These are phyloP conservation scores for Burhinus oedicnemus DNA, from an alignment of 2,113 vertebrate genomes.

Conservation along the genomic window DNA sequence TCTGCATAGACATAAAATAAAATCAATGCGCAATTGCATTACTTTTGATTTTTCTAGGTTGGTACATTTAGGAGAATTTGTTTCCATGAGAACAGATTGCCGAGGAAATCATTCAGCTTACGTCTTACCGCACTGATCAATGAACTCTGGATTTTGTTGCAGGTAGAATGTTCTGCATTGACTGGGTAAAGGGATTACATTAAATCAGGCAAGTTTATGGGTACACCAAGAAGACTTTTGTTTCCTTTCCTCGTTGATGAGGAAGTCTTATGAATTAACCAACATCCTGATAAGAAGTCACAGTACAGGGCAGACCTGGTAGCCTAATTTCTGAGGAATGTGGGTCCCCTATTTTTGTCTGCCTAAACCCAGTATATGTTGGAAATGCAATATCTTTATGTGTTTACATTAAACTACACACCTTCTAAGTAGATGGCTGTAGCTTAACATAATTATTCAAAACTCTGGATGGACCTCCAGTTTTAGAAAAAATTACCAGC, in stretches of 20 bases:
- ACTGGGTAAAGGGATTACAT: not conserved
- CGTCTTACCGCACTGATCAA: not conserved
- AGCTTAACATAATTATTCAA: not conserved
- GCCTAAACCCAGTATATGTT: not conserved
- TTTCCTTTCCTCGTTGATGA: not conserved
- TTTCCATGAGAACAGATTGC: constrained; percentile 58
- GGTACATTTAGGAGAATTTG: constrained; percentile 9
- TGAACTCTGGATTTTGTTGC: not conserved
- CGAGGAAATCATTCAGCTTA: not conserved
- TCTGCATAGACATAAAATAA: not conserved
- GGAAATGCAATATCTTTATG: not conserved
- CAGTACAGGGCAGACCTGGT: not conserved
- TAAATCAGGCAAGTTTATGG: not conserved
- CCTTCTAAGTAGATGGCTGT: not conserved
- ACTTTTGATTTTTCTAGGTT: constrained; percentile 36
- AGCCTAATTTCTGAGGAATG: not conserved
- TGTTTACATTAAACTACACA: not conserved
- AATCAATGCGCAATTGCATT: constrained; percentile 27
- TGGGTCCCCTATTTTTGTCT: not conserved
- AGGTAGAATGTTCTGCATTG: not conserved
- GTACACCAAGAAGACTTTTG: not conserved
- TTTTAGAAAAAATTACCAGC: not conserved
- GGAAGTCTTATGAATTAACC: not conserved
- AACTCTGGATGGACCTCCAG: not conserved
- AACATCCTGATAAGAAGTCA: not conserved